Evolutionary conservation across 92 coral and sea anemone species (phyloP).

Genomic region (Parazoanthus darwini): DNA sequence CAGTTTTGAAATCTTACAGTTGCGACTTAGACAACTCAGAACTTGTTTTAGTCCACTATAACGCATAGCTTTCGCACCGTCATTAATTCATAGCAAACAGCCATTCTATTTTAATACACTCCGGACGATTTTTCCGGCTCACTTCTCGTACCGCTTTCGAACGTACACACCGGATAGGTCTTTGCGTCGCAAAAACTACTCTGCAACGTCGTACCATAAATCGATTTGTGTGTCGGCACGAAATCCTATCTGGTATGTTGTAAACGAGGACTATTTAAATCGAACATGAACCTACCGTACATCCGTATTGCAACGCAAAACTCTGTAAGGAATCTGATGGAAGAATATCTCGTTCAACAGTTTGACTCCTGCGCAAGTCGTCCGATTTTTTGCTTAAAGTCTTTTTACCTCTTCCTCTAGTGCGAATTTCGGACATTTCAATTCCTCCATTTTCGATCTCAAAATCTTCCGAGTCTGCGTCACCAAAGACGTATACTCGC

Average conservation of each 20-base stretch:
- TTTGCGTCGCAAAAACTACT: too few species aligned
- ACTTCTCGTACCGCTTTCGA: too few species aligned
- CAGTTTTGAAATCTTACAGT: background rate
- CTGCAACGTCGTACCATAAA: too few species aligned
- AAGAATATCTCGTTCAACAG: conserved; percentile 76
- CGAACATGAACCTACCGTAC: conserved; percentile 76
- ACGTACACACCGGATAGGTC: too few species aligned
- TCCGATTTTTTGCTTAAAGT: conserved; percentile 46
- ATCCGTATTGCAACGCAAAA: conserved; percentile 92
- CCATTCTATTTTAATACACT: too few species aligned
- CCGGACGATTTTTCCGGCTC: too few species aligned
- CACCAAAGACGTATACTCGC: conserved; percentile 89
- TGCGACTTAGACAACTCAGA: too few species aligned
- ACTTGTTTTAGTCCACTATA: too few species aligned
- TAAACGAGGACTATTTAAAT: background rate
- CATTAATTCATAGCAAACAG: too few species aligned
- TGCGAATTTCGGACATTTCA: conserved; percentile 89
- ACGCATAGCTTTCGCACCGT: too few species aligned
- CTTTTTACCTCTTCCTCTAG: conserved; percentile 71
- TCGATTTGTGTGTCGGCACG: too few species aligned
- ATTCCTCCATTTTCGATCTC: conserved; percentile 67
- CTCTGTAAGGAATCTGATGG: conserved; percentile 84
- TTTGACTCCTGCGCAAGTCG: conserved; percentile 71
- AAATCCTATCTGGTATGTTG: too few species aligned
- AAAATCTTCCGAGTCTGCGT: conserved; percentile 72